These are phyloP conservation scores for Parazoanthus darwini DNA, from an alignment of 92 coral and sea anemone species.

Conservation along the genomic window DNA sequence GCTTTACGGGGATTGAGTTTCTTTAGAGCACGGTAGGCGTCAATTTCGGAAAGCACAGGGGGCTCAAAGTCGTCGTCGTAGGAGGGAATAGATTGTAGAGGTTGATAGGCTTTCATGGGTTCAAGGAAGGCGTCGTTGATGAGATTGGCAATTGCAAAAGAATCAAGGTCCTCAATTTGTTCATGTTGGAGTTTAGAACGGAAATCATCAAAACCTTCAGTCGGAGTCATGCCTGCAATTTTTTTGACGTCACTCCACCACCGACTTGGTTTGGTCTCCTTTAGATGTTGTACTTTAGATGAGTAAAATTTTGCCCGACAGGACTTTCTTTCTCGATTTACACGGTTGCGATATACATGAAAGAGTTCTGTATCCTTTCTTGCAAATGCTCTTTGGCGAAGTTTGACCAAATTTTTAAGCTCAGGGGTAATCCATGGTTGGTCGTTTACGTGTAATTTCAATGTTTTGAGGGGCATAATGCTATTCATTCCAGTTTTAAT, in stretches of 20 bases:
- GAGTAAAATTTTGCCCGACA: background rate
- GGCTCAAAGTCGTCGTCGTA: no score
- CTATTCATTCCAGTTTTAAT: background rate
- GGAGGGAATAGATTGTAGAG: background rate
- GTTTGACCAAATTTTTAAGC: conserved; percentile 42
- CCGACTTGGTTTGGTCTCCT: conserved; percentile 12
- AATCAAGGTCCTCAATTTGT: background rate
- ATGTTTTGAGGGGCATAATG: conserved; percentile 38
- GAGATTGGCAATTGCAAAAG: background rate
- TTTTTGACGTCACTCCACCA: conserved; percentile 24
- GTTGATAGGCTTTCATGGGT: conserved; percentile 7
- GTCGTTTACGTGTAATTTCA: conserved; percentile 35
- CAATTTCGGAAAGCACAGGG: no score
- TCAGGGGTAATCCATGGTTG: conserved; percentile 54
- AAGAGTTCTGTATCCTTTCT: no score
- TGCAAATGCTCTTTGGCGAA: conserved; percentile 50
- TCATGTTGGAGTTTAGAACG: background rate
- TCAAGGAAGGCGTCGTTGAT: background rate
- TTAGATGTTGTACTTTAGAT: conserved; percentile 2
- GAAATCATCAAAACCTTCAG: background rate
- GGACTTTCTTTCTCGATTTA: conserved; percentile 18
- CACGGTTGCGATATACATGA: conserved; percentile 10
- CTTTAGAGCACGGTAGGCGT: no score
- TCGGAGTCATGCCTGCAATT: conserved; percentile 2
- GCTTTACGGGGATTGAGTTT: no score